Conservation (phyloP, 2,888 invertebrate genomes). For the Synergus umbraculus region DNA sequence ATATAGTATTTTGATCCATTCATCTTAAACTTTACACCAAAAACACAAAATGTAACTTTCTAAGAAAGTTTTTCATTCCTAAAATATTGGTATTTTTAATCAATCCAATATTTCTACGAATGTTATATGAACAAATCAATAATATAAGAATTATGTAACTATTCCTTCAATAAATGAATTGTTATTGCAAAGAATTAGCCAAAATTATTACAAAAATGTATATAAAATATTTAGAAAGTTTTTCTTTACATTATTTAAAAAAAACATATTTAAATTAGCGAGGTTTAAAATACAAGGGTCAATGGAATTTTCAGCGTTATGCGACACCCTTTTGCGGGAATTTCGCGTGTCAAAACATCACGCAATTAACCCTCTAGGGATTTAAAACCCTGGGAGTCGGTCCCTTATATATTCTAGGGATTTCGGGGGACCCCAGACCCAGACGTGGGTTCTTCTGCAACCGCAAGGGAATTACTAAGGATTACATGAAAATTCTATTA, state of each 20-base stretch:
- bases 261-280: neutral
- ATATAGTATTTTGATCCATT: no score
- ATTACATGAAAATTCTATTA: slow-evolving; percentile 76
- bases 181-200: neutral
- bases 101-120: no score
- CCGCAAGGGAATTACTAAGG: slow-evolving; percentile 75
- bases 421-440: slow-evolving; percentile 51
- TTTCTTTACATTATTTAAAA: neutral
- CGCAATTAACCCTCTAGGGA: slow-evolving; percentile 76
- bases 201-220: neutral
- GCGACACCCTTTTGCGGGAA: slow-evolving; percentile 49
- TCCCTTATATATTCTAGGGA: slow-evolving; percentile 58
- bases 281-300: no score
- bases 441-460: slow-evolving; percentile 63
- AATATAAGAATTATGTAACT: no score
- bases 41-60: no score
- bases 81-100: no score
- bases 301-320: slow-evolving; percentile 13
- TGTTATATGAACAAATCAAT: no score
- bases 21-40: no score
- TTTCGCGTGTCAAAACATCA: slow-evolving; percentile 73
- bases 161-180: no score
- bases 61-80: no score
- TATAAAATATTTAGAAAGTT: neutral
- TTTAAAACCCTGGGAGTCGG: slow-evolving; percentile 67